phyloP scores from a whole-genome alignment of 2,113 vertebrate genomes.

The Podilymbus podiceps region DNA sequence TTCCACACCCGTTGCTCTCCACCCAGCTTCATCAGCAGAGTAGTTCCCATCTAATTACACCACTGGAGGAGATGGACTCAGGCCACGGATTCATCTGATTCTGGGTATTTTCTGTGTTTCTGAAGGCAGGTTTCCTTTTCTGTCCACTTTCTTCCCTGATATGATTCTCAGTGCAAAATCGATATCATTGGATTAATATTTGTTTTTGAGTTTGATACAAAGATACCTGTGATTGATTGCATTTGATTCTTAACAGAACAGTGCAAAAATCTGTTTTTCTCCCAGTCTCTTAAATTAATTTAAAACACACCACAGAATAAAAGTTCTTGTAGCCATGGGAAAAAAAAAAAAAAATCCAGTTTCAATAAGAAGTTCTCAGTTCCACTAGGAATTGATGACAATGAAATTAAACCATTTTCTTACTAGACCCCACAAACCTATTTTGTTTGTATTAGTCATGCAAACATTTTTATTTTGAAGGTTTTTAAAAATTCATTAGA shows the following conservation, averaged over 20 bases:
- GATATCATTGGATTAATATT: background rate
- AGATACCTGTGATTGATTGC: rapidly evolving
- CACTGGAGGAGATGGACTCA: background rate
- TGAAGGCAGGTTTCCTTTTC: background rate
- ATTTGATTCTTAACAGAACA: background rate
- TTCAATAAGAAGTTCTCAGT: background rate
- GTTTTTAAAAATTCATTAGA: background rate
- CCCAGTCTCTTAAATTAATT: background rate
- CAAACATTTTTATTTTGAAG: background rate
- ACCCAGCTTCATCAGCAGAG: background rate
- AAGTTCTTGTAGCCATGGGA: background rate
- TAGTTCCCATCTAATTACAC: background rate
- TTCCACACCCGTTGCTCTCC: background rate
- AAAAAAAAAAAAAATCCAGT: background rate
- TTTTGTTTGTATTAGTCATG: background rate
- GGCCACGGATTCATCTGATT: background rate
- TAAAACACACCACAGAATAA: background rate
- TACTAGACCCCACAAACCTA: background rate
- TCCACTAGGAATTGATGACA: background rate
- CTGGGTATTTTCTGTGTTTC: background rate
- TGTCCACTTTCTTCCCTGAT: background rate
- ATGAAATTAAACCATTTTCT: background rate
- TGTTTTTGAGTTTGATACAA: background rate
- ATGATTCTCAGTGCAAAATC: background rate
- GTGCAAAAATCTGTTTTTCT: background rate